Percentiles rank a stretch among this genome's conserved stretches.
phyloP scores from a whole-genome alignment of 2,113 vertebrate genomes.

The Redunca redunca region DNA sequence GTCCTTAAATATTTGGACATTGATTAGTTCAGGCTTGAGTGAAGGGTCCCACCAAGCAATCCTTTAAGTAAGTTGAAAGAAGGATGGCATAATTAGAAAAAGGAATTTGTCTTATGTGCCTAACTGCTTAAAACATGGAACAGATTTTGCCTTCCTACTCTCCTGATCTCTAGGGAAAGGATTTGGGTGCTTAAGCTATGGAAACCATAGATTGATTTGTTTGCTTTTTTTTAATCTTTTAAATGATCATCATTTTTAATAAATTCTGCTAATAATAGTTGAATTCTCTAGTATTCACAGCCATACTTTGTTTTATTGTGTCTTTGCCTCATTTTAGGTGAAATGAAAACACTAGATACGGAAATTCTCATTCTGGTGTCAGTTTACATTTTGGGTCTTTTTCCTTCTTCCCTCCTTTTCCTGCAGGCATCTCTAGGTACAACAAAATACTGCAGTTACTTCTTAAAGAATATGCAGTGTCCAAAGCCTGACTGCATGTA shows the following conservation, averaged over 20 bases:
- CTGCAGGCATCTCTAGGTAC: constrained; percentile 98
- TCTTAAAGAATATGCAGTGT: constrained; percentile 99
- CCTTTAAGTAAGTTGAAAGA: not conserved
- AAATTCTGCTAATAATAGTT: not conserved
- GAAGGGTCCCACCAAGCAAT: not conserved
- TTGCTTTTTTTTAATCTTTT: constrained; percentile 4
- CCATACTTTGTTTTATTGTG: not conserved
- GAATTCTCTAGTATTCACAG: not conserved
- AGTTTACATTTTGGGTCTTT: constrained; percentile 37
- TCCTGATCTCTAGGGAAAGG: not conserved
- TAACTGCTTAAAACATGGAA: not conserved
- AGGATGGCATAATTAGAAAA: not conserved
- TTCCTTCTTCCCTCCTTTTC: not conserved
- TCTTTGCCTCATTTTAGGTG: constrained; percentile 27
- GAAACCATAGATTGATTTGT: not conserved
- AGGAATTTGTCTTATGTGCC: not conserved
- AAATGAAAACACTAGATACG: not conserved
- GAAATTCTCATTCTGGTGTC: constrained; percentile 1
- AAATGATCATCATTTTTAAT: not conserved
- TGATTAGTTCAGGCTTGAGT: not conserved
- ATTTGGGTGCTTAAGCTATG: not conserved
- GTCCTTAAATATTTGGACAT: not conserved
- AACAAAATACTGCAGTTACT: constrained; percentile 99
- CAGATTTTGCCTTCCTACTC: not conserved
- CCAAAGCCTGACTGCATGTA: constrained; percentile 99